Percentiles rank a stretch among this genome's conserved stretches.
These are phyloP conservation scores for Bombus soroeensis DNA, from an alignment of 1,140 invertebrate genomes.

Conservation along the genomic window DNA sequence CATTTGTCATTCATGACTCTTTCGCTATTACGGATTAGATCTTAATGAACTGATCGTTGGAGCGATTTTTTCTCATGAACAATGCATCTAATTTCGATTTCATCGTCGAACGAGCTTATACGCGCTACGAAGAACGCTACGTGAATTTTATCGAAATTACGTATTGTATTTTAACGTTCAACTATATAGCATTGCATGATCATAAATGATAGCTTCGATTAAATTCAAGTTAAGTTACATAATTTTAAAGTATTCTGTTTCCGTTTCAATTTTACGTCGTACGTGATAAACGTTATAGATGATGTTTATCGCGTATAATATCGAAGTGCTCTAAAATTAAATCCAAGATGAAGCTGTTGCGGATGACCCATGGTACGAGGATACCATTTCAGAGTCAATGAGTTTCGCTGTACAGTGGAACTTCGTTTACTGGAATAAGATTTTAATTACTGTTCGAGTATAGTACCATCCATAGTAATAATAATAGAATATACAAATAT, in stretches of 20 bases:
- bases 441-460: too few species aligned
- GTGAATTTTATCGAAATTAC: too few species aligned
- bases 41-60: conserved; percentile 29
- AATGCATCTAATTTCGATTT: background rate
- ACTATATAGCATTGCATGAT: background rate
- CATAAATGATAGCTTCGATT: background rate
- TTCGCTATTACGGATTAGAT: conserved; percentile 20
- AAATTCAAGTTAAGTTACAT: background rate
- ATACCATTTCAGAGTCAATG: background rate
- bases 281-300: background rate
- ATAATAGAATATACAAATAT: too few species aligned
- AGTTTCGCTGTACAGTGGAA: too few species aligned
- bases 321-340: background rate
- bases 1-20: conserved; percentile 20
- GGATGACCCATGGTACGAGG: background rate
- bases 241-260: background rate
- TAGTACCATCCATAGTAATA: too few species aligned
- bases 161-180: background rate
- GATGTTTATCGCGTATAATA: background rate
- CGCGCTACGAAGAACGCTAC: too few species aligned
- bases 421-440: too few species aligned
- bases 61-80: background rate
- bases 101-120: background rate
- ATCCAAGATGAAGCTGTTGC: background rate
- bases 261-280: background rate